Conservation (phyloP, 30 jellyfish, hydroid and myxozoan species). For the Pelagia noctiluca region DNA sequence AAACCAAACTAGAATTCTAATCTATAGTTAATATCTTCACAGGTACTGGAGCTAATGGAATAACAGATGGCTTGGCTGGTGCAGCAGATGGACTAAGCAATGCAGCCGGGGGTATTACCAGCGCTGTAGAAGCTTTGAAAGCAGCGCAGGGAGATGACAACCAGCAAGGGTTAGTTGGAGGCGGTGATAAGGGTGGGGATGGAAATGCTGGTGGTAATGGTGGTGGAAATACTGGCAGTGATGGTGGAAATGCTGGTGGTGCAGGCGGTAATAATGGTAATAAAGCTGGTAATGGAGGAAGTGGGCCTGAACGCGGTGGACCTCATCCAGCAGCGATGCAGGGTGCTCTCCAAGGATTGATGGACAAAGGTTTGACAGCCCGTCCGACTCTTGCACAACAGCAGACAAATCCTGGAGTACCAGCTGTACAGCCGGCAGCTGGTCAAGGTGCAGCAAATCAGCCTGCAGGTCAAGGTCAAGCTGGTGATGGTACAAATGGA, state of each 20-base stretch:
- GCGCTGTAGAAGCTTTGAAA: slow-evolving; percentile 23
- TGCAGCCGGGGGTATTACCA: slow-evolving; percentile 52
- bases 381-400: background rate
- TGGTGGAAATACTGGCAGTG: background rate
- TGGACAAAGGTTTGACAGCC: slow-evolving; percentile 6
- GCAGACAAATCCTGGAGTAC: background rate
- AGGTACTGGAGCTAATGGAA: slow-evolving; percentile 2
- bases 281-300: slow-evolving; percentile 4
- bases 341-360: background rate
- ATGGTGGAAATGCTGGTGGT: slow-evolving; percentile 11
- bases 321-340: slow-evolving; percentile 15
- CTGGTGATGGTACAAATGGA: background rate
- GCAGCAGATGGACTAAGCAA: slow-evolving; percentile 58
- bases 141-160: too few relatives aligned
- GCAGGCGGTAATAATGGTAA: background rate
- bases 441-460: slow-evolving; percentile 1
- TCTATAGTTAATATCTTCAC: too few relatives aligned
- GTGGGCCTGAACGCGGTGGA: too few relatives aligned
- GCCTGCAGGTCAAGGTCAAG: background rate
- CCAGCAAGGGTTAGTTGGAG: too few relatives aligned
- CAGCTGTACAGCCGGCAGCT: slow-evolving; percentile 2
- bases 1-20: background rate
- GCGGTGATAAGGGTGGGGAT: background rate
- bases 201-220: background rate
- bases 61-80: slow-evolving; percentile 38